These are phyloP conservation scores for Camptogramma bilineatum DNA, from an alignment of 2,888 invertebrate species.

Conservation along the genomic window DNA sequence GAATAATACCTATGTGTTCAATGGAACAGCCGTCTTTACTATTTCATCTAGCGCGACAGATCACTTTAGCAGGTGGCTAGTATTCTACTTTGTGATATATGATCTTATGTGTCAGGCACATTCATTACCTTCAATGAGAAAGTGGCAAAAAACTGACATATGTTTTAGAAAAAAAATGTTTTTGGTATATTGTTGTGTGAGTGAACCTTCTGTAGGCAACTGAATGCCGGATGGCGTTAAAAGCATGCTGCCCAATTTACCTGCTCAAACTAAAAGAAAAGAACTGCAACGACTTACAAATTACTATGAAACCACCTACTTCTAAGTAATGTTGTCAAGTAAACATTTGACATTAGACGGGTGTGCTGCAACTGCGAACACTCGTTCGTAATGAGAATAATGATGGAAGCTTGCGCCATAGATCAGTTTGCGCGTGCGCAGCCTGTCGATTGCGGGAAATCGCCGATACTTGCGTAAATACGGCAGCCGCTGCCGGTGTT, in stretches of 20 bases:
- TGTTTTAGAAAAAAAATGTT: not conserved
- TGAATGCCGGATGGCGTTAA: no score
- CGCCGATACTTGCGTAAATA: conserved; percentile 80
- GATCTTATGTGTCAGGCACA: not conserved
- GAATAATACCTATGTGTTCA: not conserved
- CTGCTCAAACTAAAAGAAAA: conserved; percentile 31
- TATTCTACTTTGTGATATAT: not conserved
- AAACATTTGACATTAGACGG: conserved; percentile 58
- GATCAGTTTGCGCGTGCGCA: conserved; percentile 69
- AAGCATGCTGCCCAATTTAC: no score
- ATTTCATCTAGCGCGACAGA: not conserved
- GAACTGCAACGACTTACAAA: conserved; percentile 41
- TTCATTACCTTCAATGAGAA: not conserved
- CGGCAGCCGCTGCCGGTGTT: conserved; percentile 62
- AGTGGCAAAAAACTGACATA: not conserved
- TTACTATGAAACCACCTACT: conserved; percentile 49
- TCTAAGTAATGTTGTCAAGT: conserved; percentile 59
- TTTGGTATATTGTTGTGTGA: not conserved
- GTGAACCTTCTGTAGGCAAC: no score
- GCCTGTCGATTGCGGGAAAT: conserved; percentile 73
- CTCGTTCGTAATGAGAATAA: conserved; percentile 76
- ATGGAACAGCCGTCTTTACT: not conserved
- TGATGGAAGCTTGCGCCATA: conserved; percentile 78
- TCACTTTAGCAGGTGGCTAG: not conserved
- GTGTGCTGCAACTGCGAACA: conserved; percentile 67